Conservation (phyloP, 2,113 vertebrate species). For the Tenrec ecaudatus region DNA sequence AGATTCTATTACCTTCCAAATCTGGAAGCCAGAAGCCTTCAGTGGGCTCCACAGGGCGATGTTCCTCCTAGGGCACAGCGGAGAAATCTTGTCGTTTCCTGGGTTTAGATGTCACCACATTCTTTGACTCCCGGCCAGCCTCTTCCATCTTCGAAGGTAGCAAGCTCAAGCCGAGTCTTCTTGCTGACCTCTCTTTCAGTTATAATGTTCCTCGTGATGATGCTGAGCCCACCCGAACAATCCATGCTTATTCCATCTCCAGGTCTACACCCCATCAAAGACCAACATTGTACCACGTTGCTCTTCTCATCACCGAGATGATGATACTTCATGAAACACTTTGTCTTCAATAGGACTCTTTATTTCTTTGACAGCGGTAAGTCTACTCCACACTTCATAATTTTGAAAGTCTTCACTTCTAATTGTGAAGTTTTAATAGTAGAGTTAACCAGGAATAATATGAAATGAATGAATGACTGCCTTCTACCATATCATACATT, state of each 20-base stretch:
- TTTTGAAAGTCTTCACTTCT: too few species aligned
- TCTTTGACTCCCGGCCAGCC: background rate
- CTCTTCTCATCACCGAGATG: too few species aligned
- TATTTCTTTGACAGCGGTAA: too few species aligned
- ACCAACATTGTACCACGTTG: too few species aligned
- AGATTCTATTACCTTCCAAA: background rate
- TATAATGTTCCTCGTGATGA: background rate
- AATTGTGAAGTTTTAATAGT: too few species aligned
- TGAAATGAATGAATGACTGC: too few species aligned
- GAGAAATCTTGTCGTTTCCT: background rate
- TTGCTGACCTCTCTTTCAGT: background rate
- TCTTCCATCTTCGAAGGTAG: background rate
- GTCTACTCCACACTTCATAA: too few species aligned
- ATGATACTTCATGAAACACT: too few species aligned
- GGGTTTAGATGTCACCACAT: background rate
- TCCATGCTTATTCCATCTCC: background rate
- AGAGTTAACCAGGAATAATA: too few species aligned
- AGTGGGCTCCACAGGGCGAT: background rate
- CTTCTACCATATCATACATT: too few species aligned
- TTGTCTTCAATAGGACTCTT: too few species aligned
- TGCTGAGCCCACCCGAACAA: background rate
- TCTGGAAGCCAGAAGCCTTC: background rate
- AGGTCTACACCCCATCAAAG: too few species aligned
- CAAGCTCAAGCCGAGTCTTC: background rate
- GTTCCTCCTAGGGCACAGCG: background rate